Percentiles rank a stretch among this genome's conserved stretches.
phyloP scores from a whole-genome alignment of 1,140 invertebrate genomes.

The Ectropis grisescens region DNA sequence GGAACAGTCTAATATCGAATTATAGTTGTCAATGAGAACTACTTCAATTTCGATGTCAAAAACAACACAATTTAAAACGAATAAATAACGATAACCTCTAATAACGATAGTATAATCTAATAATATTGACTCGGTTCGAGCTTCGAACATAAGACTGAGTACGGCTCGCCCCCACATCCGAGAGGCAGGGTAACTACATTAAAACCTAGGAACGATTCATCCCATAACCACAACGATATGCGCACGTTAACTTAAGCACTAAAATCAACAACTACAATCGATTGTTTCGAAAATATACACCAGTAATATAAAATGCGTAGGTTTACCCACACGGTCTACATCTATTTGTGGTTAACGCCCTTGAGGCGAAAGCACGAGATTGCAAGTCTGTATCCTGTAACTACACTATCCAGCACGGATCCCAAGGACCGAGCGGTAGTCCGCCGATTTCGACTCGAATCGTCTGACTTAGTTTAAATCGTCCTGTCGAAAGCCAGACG shows the following conservation, averaged over 20 bases:
- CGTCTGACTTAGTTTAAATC: too few relatives aligned
- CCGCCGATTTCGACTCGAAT: conserved; percentile 22
- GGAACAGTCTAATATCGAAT: too few relatives aligned
- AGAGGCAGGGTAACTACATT: conserved; percentile 26
- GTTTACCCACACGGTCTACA: conserved; percentile 1
- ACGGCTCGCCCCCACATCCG: conserved; percentile 20
- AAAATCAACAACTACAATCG: conserved; percentile 21
- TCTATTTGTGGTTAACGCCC: conserved; percentile 12
- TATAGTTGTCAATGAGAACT: too few relatives aligned
- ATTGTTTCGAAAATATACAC: conserved; percentile 18
- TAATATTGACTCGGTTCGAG: conserved; percentile 33
- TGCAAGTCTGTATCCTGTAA: conserved; percentile 31
- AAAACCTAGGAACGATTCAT: conserved; percentile 43
- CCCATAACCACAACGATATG: conserved; percentile 60
- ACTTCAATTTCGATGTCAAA: too few relatives aligned
- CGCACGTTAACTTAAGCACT: conserved; percentile 51
- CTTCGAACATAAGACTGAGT: conserved; percentile 51
- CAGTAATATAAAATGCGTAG: conserved; percentile 12
- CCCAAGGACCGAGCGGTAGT: conserved; percentile 14
- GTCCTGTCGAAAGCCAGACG: conserved; percentile 1
- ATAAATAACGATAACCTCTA: too few relatives aligned
- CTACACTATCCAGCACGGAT: conserved; percentile 22
- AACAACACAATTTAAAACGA: too few relatives aligned
- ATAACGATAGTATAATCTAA: conserved; percentile 25
- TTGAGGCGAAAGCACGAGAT: conserved; percentile 27